A percentile compares a stretch with the other conserved stretches of the same genome.
Conservation (phyloP, 2,888 invertebrate genomes). For the Lymantria monacha region DNA sequence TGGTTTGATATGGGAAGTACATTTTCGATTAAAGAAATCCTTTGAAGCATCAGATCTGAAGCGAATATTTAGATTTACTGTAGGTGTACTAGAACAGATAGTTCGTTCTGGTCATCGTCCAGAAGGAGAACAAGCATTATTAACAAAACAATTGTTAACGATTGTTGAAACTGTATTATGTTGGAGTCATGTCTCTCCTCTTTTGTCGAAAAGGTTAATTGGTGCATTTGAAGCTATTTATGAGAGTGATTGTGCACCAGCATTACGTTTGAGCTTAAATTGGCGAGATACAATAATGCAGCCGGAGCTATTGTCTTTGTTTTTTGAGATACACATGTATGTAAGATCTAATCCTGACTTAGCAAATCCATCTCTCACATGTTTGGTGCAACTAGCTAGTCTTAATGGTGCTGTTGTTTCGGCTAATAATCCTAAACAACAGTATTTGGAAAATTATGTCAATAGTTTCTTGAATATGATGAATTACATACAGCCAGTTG, state of each 20-base stretch:
- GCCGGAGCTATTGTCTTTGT: constrained; percentile 87
- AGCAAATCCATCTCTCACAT: constrained; percentile 89
- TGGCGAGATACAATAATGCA: constrained; percentile 91
- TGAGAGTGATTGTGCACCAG: constrained; percentile 84
- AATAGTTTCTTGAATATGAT: constrained; percentile 71
- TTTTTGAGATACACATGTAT: constrained; percentile 92
- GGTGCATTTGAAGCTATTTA: constrained; percentile 87
- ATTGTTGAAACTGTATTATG: constrained; percentile 90
- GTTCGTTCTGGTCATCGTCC: constrained; percentile 68
- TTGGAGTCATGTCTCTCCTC: constrained; percentile 90
- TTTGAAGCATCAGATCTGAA: constrained; percentile 92
- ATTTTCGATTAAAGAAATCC: constrained; percentile 90
- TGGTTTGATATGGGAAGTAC: constrained; percentile 93
- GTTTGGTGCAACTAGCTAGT: constrained; percentile 88
- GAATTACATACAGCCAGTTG: constrained; percentile 66
- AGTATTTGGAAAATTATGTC: constrained; percentile 73
- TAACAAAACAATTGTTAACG: constrained; percentile 87
- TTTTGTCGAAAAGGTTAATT: constrained; percentile 86
- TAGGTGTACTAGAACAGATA: constrained; percentile 70
- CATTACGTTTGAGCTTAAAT: constrained; percentile 83
- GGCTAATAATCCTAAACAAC: constrained; percentile 60
- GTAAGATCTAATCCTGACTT: constrained; percentile 88
- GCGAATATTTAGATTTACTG: constrained; percentile 86
- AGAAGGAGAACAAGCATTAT: constrained; percentile 76
- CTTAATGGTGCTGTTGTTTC: constrained; percentile 67